Evolutionary conservation across 1,140 invertebrate species (phyloP), one percentile per base, ranked within the genome.

Genomic region (Pogonomyrmex californicus): DNA sequence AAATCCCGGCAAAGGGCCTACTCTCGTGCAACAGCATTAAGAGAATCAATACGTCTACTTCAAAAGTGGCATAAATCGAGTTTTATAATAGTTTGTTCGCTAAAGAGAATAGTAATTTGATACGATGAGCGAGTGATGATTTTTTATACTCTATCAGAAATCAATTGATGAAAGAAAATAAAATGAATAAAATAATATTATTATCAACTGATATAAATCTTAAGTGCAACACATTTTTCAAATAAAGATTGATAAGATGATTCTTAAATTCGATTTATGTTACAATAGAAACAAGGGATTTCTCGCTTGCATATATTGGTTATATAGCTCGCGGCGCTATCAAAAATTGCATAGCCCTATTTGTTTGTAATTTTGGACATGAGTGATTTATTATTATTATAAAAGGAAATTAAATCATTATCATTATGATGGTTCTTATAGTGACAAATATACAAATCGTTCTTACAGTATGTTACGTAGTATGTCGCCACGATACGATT

Each of bases 21-120:
- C 94, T 47, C 93, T 95, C 47, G 95, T 95, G 3, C 92, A 95
- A 58, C 95, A 95, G 78, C 94, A 95, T 88, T 95, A 91, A 94
- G 78, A 58, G 38, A 66, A 41, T n/a, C 41, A 7, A 41, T 1
- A 38, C 1, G 12, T n/a, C 33, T 2, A 30, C 9, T 58, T 71
- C 10, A 0, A 71, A 58, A 71, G 14, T 56, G 38, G 14, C 36
- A 3, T 62, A 47, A 82, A 65, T 71, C 77, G 23, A 71, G 12
- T n/a, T 82, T 56, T 71, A 41, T 1, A 4, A 54, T 36, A 79
- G 17, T 78, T 38, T 60, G 7, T 17, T 33, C 10, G 7, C 7
- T 60, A 3, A 76, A 51, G 23, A 41, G 30, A 66, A 38, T 2
- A n/a, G 2, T 30, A 60, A 4, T 36, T 5, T 6, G 2, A 70